phyloP scores from a whole-genome alignment of 2,113 vertebrate genomes.

The Scatophagus argus region DNA sequence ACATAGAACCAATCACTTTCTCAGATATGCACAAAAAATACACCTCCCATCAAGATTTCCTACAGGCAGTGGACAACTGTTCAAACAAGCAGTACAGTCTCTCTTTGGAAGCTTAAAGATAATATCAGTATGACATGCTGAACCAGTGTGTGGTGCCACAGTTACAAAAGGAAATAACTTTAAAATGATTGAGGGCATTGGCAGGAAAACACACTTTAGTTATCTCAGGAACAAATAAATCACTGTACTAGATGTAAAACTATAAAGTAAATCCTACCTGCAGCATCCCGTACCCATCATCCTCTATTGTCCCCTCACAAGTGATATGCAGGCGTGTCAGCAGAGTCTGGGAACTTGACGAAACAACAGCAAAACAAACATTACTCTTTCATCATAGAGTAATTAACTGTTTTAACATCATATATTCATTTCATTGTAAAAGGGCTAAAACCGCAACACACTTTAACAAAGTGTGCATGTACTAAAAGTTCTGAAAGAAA shows the following conservation, averaged over 20 bases:
- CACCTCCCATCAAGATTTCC: background rate
- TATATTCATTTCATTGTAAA: background rate
- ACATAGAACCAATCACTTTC: constrained; percentile 32
- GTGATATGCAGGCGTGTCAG: constrained; percentile 91
- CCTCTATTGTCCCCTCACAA: constrained; percentile 94
- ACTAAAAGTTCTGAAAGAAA: background rate
- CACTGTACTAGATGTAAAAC: background rate
- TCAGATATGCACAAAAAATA: constrained; percentile 21
- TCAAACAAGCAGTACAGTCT: constrained; percentile 9
- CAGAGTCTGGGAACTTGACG: constrained; percentile 87
- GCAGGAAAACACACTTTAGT: background rate
- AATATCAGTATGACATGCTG: no score
- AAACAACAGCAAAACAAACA: constrained; percentile 1
- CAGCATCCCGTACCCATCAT: constrained; percentile 93
- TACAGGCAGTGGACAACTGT: background rate
- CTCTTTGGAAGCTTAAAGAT: constrained; percentile 6
- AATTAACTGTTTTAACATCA: background rate
- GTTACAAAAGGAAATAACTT: background rate
- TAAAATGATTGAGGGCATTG: background rate
- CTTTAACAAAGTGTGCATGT: background rate
- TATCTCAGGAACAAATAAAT: background rate
- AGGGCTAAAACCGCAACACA: background rate
- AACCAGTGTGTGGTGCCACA: background rate
- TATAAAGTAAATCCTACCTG: constrained; percentile 86
- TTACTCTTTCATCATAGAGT: constrained; percentile 12